phyloP scores from a whole-genome alignment of 2,113 vertebrate species.

The Centropus unirufus region DNA sequence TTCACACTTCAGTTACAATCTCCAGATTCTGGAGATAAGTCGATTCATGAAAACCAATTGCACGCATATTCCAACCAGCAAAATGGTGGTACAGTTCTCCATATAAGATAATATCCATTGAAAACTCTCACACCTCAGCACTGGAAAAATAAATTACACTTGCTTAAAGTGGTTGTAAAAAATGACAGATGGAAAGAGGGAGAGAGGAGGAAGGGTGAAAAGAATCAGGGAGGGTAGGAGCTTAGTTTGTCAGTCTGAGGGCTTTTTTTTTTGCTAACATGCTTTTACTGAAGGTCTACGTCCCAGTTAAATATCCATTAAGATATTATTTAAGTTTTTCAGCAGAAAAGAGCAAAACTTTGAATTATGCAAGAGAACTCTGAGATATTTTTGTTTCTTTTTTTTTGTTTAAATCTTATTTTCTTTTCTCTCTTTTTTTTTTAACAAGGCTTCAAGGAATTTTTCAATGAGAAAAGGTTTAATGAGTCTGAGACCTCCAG shows the following conservation, averaged over 20 bases:
- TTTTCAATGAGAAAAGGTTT: background rate
- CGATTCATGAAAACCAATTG: slow-evolving; percentile 28
- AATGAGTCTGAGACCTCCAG: background rate
- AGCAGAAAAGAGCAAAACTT: background rate
- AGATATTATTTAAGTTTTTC: background rate
- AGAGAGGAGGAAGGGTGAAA: background rate
- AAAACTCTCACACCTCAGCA: background rate
- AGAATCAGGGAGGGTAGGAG: background rate
- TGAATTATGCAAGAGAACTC: background rate
- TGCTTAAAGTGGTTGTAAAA: background rate
- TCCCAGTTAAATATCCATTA: background rate
- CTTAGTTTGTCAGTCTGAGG: background rate
- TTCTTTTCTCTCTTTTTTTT: background rate
- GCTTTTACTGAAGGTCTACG: background rate
- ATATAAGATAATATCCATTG: background rate
- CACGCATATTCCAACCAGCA: background rate
- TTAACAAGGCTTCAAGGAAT: background rate
- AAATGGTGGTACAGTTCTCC: background rate
- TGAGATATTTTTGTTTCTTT: background rate
- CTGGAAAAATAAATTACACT: background rate
- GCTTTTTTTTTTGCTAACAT: background rate
- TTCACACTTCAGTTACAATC: slow-evolving; percentile 61
- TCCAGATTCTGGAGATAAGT: slow-evolving; percentile 48
- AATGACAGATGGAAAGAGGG: background rate
- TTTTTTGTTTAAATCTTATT: background rate